A percentile compares a stretch with the other conserved stretches of the same genome.
These are phyloP conservation scores for Myotis yumanensis DNA, from an alignment of 2,113 vertebrate genomes.

Conservation along the genomic window DNA sequence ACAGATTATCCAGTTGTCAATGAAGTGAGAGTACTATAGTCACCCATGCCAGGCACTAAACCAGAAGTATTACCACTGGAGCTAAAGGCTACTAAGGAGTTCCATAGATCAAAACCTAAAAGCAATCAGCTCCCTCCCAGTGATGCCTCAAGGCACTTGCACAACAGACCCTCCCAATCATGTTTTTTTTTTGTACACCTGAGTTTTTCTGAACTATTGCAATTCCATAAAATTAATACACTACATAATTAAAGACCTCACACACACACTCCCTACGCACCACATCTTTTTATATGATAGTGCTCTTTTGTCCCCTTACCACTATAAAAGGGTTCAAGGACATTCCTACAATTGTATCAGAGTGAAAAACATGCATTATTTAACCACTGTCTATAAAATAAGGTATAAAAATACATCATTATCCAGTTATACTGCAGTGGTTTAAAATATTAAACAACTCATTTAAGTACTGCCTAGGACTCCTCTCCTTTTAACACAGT, in stretches of 20 bases:
- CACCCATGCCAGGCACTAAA: neutral
- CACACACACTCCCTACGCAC: neutral
- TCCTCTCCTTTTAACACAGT: neutral
- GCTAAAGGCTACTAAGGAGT: neutral
- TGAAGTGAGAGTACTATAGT: neutral
- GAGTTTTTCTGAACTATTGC: neutral
- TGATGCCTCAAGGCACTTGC: neutral
- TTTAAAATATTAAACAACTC: conserved; percentile 18
- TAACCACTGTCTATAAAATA: neutral
- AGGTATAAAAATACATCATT: neutral
- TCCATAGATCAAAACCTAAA: neutral
- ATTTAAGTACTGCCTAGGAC: neutral
- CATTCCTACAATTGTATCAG: neutral
- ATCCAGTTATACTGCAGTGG: neutral
- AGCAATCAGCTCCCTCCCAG: neutral
- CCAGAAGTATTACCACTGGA: neutral
- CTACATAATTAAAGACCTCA: neutral
- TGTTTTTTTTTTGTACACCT: neutral
- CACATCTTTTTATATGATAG: neutral
- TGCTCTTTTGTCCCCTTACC: neutral
- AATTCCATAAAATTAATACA: neutral
- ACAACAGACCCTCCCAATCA: neutral
- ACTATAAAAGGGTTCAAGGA: neutral
- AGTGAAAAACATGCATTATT: conserved; percentile 9
- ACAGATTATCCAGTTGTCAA: neutral